A percentile compares a stretch with the other conserved stretches of the same genome.
Conservation (phyloP, 2,797 vertebrate species). For the Lateolabrax maculatus region DNA sequence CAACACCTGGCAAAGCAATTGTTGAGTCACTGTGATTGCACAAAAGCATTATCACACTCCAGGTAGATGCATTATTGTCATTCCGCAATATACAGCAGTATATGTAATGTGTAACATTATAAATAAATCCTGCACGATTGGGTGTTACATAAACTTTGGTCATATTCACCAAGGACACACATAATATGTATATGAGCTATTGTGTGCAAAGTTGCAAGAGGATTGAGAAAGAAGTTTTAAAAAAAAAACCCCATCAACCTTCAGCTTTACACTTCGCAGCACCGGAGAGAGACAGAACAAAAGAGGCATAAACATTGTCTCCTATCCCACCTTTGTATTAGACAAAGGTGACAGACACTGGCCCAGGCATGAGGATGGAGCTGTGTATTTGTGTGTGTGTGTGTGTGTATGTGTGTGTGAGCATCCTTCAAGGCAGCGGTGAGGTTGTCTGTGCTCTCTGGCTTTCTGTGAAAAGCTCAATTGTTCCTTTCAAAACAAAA, state of each 20-base stretch:
- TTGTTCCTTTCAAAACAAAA: constrained; percentile 85
- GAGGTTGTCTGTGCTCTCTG: constrained; percentile 68
- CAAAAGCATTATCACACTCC: constrained; percentile 24
- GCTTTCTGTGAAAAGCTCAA: constrained; percentile 78
- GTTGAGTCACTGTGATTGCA: constrained; percentile 39
- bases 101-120: not conserved
- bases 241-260: constrained; percentile 39
- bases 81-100: not conserved
- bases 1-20: constrained; percentile 63
- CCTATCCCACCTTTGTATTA: constrained; percentile 62
- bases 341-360: constrained; percentile 71
- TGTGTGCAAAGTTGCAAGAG: constrained; percentile 26
- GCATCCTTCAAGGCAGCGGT: constrained; percentile 63
- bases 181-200: constrained; percentile 7
- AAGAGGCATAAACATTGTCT: constrained; percentile 55
- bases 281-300: constrained; percentile 52
- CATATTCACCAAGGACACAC: not conserved
- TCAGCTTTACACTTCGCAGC: constrained; percentile 43
- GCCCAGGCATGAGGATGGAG: constrained; percentile 53
- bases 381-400: constrained; percentile 36
- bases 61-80: constrained; percentile 15
- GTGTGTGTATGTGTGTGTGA: constrained; percentile 35
- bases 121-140: not conserved
- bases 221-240: constrained; percentile 15
- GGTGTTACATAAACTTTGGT: constrained; percentile 13